Base-by-base conservation (phyloP, 2,113 vertebrate species). In the Lethenteron camtschaticum region DNA sequence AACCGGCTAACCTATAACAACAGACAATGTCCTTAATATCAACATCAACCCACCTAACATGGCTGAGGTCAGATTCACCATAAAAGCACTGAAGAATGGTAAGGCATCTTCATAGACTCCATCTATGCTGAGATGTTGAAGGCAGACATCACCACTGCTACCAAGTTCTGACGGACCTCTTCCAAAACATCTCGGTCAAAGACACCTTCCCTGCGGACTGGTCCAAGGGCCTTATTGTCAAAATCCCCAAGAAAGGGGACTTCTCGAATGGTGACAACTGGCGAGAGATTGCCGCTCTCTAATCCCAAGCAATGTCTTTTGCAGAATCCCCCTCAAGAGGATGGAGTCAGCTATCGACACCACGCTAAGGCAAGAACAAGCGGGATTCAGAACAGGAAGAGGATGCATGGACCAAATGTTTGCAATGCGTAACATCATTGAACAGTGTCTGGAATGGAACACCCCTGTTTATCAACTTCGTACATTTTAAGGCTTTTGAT, bases 211-310 rank as follows among this genome's bases (percentile, higher is more conserved):
- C 70, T 69, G 16, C 57, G 11, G 9, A 41, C 59, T 71, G 70
- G 70, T 7, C 58, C 11, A 71, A 71, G 68, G 70, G 57, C 10
- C 58, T 71, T 20, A 55, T 69, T 63, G 59, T 63, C 59, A 63
- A 63, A 63, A 13, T 63, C 13, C 59, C 13, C 59, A 63, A 8
- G 59, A 63, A 63, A 63, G 13, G 13, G 59, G 59, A 6, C 41
- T 41, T 41, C 41, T 41, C 41, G 41, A 41, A 41, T 1, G 5
- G 41, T 41, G 41, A 41, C 41, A 41, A 41, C 41, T 41, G 41
- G 5, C 41, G 41, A 41, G 6, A 5, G 41, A 41, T 41, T 41
- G 6, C 41, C 41, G 41, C 41, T 41, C 41, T 41, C 41, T 41
- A 7, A 7, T 41, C 41, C 41, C 41, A 41, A 41, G 41, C 41